phyloP scores from a whole-genome alignment of 2,888 invertebrate species.

The Elmis aenea region DNA sequence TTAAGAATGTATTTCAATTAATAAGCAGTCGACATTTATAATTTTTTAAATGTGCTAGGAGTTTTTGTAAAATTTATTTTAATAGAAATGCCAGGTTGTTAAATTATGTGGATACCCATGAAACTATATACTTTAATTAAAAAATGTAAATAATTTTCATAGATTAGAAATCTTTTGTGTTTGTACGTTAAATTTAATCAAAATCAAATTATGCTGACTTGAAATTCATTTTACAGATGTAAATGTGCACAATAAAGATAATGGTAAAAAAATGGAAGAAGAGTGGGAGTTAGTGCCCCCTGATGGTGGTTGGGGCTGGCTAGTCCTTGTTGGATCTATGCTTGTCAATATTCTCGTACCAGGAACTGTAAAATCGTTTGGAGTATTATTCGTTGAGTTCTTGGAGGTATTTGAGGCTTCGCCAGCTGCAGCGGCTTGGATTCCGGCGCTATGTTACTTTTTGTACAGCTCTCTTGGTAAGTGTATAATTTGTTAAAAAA shows the following conservation, averaged over 20 bases:
- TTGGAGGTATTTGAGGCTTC: slow-evolving; percentile 71
- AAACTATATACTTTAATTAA: no score
- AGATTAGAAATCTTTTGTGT: no score
- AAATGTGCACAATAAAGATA: slow-evolving; percentile 33
- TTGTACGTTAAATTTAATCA: no score
- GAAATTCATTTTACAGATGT: slow-evolving; percentile 29
- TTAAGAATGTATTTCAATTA: no score
- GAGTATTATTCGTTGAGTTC: slow-evolving; percentile 78
- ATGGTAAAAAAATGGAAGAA: slow-evolving; percentile 35
- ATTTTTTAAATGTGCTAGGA: no score
- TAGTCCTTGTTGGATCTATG: slow-evolving; percentile 67
- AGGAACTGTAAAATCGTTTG: slow-evolving; percentile 83
- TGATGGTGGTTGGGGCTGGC: slow-evolving; percentile 85
- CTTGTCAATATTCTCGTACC: slow-evolving; percentile 81
- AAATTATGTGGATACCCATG: no score
- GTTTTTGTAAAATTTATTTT: no score
- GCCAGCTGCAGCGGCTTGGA: slow-evolving; percentile 71
- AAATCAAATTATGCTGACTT: neutral
- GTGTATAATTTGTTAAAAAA: slow-evolving; percentile 23
- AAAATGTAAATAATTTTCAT: no score
- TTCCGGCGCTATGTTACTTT: slow-evolving; percentile 84
- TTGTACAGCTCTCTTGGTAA: slow-evolving; percentile 82
- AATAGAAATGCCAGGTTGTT: no score
- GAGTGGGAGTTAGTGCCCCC: slow-evolving; percentile 75
- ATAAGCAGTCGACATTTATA: no score